Percentiles rank a stretch among this genome's conserved stretches.
phyloP scores from a whole-genome alignment of 2,888 invertebrate genomes.

The Dinocampus coccinellae region DNA sequence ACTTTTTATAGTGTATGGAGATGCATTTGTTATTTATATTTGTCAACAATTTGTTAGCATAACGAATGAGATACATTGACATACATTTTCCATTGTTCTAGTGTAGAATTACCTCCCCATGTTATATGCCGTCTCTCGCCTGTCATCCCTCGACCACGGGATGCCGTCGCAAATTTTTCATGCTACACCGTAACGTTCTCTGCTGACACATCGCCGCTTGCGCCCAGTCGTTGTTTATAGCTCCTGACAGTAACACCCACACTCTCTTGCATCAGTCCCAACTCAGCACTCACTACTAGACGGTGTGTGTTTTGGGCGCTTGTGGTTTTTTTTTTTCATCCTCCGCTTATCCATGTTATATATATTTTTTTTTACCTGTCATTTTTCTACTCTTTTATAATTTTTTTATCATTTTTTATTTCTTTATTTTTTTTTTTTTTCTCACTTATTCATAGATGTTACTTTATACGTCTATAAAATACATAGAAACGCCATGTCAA shows the following conservation, averaged over 20 bases:
- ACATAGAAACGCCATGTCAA: no score
- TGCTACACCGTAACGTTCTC: constrained; percentile 8
- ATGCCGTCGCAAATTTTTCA: constrained; percentile 30
- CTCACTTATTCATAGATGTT: background rate
- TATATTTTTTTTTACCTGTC: constrained; percentile 8
- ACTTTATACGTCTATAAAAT: no score
- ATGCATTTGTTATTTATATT: background rate
- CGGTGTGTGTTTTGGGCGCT: constrained; percentile 4
- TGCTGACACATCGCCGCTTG: background rate
- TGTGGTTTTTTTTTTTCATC: constrained; percentile 8
- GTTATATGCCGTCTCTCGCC: background rate
- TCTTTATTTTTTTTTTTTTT: background rate
- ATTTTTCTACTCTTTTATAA: background rate
- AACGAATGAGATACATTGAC: constrained; percentile 8
- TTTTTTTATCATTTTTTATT: no score
- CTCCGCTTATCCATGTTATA: background rate
- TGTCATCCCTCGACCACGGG: constrained; percentile 28
- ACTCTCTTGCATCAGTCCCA: constrained; percentile 13
- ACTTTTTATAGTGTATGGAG: no score
- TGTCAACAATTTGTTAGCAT: background rate
- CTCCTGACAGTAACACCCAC: constrained; percentile 21
- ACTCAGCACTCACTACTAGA: constrained; percentile 1
- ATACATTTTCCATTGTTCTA: constrained; percentile 3
- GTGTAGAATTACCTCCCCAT: constrained; percentile 3
- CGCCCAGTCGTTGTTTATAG: constrained; percentile 15